Evolutionary conservation across 2,113 vertebrate genomes (phyloP).

Genomic region (Tauraco erythrolophus): DNA sequence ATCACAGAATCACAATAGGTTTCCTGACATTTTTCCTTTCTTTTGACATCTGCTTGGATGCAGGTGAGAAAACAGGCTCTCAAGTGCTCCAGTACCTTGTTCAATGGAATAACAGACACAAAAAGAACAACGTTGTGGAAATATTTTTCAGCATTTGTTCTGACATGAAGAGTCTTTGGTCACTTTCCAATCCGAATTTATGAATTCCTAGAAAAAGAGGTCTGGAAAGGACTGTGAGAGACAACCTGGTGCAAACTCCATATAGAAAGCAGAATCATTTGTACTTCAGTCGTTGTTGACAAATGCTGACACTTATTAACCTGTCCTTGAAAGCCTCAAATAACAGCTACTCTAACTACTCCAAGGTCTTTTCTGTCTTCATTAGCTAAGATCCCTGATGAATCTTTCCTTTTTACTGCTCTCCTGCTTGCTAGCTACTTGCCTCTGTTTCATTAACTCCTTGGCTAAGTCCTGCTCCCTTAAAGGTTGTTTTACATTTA

Average conservation of each 20-base stretch:
- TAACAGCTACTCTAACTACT: not conserved
- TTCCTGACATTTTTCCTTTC: not conserved
- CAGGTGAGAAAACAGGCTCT: not conserved
- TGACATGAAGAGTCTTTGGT: not conserved
- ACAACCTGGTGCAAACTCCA: not conserved
- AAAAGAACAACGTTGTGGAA: not conserved
- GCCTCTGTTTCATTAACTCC: not conserved
- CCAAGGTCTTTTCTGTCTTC: not conserved
- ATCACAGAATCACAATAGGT: not conserved
- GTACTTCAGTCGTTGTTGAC: not conserved
- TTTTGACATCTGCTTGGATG: not conserved
- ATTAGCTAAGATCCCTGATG: constrained; percentile 13
- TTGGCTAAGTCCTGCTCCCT: not conserved
- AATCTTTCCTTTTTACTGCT: constrained; percentile 34
- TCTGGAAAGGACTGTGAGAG: not conserved
- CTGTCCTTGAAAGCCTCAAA: constrained; percentile 8
- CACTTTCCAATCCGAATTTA: not conserved
- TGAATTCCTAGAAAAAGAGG: not conserved
- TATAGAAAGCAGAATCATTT: not conserved
- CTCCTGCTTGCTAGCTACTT: not conserved
- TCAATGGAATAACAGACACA: not conserved
- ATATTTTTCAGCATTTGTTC: not conserved
- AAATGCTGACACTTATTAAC: not conserved
- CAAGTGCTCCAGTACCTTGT: not conserved
- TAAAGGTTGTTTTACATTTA: not conserved